phyloP scores from a whole-genome alignment of 2,888 invertebrate species.

The Siphlonurus alternatus region DNA sequence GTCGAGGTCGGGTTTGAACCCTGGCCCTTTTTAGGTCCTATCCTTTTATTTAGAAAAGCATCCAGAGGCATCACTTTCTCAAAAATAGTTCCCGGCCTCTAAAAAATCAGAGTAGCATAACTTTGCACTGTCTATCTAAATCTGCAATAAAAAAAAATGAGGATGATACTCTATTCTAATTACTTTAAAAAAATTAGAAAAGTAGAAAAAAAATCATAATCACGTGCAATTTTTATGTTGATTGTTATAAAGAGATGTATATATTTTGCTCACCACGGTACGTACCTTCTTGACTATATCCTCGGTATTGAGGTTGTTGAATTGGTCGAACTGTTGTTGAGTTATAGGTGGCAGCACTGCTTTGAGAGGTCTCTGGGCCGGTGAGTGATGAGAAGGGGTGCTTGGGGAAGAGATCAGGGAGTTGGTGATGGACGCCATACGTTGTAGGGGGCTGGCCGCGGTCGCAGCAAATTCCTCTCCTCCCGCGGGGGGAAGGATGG shows the following conservation, averaged over 20 bases:
- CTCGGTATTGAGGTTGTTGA: conserved; percentile 94
- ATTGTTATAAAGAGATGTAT: not conserved
- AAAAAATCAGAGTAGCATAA: no score
- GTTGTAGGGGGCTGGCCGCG: conserved; percentile 83
- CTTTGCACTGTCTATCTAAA: no score
- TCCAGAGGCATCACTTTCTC: no score
- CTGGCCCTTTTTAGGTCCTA: no score
- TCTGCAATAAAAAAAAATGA: not conserved
- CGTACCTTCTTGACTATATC: conserved; percentile 81
- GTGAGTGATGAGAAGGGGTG: conserved; percentile 55
- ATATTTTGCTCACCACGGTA: not conserved
- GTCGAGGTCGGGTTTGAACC: no score
- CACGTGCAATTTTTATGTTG: not conserved
- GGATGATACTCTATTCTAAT: no score
- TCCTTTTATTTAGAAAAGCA: no score
- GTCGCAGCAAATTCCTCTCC: conserved; percentile 52
- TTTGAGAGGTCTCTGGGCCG: conserved; percentile 77
- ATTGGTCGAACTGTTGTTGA: conserved; percentile 96
- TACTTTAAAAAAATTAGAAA: not conserved
- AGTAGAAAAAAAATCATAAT: not conserved
- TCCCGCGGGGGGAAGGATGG: conserved; percentile 65
- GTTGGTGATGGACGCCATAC: conserved; percentile 97
- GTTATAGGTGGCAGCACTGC: conserved; percentile 96
- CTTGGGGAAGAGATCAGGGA: conserved; percentile 78
- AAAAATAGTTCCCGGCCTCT: no score